Percentiles rank a stretch among this genome's conserved stretches.
Evolutionary conservation across 2,888 invertebrate genomes (phyloP).

Genomic region (Thumatha senex): DNA sequence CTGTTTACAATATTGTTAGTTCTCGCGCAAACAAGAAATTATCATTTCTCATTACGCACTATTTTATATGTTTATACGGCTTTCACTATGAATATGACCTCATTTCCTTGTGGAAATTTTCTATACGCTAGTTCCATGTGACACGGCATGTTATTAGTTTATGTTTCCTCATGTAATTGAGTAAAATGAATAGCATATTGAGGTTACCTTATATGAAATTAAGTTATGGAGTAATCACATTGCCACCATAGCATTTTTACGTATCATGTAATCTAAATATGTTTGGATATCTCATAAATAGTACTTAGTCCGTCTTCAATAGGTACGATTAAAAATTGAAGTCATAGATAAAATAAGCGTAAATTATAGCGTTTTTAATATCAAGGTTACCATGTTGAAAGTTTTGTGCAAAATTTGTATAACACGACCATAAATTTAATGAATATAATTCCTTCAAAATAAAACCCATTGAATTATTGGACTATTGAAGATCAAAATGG

Average conservation of each 20-base stretch:
- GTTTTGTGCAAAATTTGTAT: slow-evolving; percentile 36
- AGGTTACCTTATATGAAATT: slow-evolving; percentile 14
- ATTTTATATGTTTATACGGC: slow-evolving; percentile 44
- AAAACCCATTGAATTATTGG: slow-evolving; percentile 34
- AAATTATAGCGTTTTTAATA: slow-evolving; percentile 35
- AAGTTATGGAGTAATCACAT: slow-evolving; percentile 2
- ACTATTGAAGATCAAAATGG: slow-evolving; percentile 30
- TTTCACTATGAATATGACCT: slow-evolving; percentile 26
- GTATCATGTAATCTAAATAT: slow-evolving; percentile 28
- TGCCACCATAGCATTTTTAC: neutral
- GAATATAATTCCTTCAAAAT: slow-evolving; percentile 32
- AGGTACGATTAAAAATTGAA: slow-evolving; percentile 25
- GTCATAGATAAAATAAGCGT: slow-evolving; percentile 31
- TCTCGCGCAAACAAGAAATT: slow-evolving; percentile 33
- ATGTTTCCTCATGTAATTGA: neutral
- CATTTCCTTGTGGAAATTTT: neutral
- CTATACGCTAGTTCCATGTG: neutral
- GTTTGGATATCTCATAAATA: slow-evolving; percentile 24
- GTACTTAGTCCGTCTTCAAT: slow-evolving; percentile 35
- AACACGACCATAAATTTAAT: slow-evolving; percentile 18
- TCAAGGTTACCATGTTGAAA: slow-evolving; percentile 35
- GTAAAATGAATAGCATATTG: slow-evolving; percentile 13
- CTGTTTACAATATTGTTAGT: neutral
- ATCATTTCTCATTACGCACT: slow-evolving; percentile 32
- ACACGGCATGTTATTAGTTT: neutral